phyloP scores from a whole-genome alignment of 2,113 vertebrate species.

The Neolamprologus caudopunctatus region DNA sequence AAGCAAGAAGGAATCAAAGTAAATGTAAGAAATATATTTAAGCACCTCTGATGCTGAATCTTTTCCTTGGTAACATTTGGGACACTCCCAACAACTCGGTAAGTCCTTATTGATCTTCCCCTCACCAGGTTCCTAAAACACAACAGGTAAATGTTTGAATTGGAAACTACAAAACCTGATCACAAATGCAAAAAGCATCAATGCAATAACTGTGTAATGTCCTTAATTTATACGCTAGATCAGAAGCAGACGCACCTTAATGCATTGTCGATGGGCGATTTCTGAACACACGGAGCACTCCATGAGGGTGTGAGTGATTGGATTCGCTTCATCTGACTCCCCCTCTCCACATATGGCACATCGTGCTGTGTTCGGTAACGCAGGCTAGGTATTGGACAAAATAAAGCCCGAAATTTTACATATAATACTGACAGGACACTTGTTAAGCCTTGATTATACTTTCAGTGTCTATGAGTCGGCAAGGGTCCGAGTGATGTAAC shows the following conservation, averaged over 20 bases:
- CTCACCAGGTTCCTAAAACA: slow-evolving; percentile 83
- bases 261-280: slow-evolving; percentile 89
- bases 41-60: slow-evolving; percentile 69
- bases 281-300: slow-evolving; percentile 94
- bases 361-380: slow-evolving; percentile 87
- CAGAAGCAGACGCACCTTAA: slow-evolving; percentile 72
- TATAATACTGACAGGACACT: neutral
- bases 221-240: neutral
- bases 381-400: slow-evolving; percentile 71
- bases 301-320: slow-evolving; percentile 88
- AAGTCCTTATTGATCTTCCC: slow-evolving; percentile 90
- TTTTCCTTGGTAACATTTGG: slow-evolving; percentile 86
- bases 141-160: neutral
- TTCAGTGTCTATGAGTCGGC: neutral
- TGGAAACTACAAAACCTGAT: neutral
- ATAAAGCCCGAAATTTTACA: neutral
- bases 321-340: slow-evolving; percentile 78
- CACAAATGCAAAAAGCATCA: neutral
- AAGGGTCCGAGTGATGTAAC: neutral
- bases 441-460: neutral
- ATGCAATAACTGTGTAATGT: neutral
- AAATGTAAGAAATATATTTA: neutral
- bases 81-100: slow-evolving; percentile 97
- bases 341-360: slow-evolving; percentile 91
- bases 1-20: neutral